Evolutionary conservation across 2,888 invertebrate genomes (phyloP).

Genomic region (Andrena minutula): DNA sequence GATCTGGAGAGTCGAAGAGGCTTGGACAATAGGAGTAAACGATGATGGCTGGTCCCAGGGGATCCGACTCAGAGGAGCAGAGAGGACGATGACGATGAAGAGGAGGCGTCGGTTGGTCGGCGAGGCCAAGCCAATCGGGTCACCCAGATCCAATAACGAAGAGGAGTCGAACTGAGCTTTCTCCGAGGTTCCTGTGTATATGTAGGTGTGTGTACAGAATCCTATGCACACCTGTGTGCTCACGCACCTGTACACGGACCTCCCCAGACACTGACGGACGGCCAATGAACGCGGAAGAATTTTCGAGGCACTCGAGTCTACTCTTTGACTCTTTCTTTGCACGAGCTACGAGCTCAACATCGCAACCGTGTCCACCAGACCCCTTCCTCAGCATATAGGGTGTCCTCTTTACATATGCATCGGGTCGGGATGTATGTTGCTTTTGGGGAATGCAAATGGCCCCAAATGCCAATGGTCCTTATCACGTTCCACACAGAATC

Average conservation of each 20-base stretch:
- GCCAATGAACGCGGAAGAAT: conserved; percentile 81
- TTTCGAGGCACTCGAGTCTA: conserved; percentile 65
- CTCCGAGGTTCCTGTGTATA: conserved; percentile 66
- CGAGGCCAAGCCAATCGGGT: conserved; percentile 80
- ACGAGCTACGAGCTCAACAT: conserved; percentile 18
- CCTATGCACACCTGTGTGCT: conserved; percentile 35
- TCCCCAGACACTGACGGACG: conserved; percentile 60
- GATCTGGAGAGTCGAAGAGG: too few species aligned
- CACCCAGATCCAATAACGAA: conserved; percentile 83
- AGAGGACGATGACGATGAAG: conserved; percentile 38
- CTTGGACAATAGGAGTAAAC: not conserved
- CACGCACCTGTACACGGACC: conserved; percentile 13
- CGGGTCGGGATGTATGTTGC: not conserved
- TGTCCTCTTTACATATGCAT: conserved; percentile 2
- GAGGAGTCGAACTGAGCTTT: conserved; percentile 77
- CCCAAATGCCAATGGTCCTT: too few species aligned
- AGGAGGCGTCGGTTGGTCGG: conserved; percentile 57
- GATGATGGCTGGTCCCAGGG: not conserved
- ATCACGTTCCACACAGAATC: not conserved
- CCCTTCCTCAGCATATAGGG: conserved; percentile 11
- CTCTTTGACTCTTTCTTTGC: conserved; percentile 48
- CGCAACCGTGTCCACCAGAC: conserved; percentile 26
- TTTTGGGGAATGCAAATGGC: too few species aligned
- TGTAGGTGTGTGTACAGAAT: conserved; percentile 25
- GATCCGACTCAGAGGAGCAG: conserved; percentile 3